These are phyloP conservation scores for Anas bahamensis DNA, from an alignment of 2,797 vertebrate species.

Conservation along the genomic window DNA sequence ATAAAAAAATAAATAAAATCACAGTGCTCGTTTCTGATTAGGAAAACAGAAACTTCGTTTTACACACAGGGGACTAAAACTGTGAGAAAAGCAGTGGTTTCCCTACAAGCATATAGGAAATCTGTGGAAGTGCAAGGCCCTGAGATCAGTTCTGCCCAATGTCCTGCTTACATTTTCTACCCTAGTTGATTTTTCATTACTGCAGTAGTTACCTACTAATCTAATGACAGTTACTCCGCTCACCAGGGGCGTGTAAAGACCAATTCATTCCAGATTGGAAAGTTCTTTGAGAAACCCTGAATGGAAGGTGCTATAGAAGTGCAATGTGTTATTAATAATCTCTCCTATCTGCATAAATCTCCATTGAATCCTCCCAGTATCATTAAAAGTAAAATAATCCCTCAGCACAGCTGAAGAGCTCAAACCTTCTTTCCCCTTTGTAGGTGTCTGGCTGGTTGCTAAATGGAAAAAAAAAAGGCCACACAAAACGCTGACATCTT, in stretches of 20 bases:
- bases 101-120: neutral
- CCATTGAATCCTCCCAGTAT: slow-evolving; percentile 45
- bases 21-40: neutral
- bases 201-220: slow-evolving; percentile 65
- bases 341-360: slow-evolving; percentile 69
- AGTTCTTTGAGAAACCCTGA: slow-evolving; percentile 63
- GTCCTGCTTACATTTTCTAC: slow-evolving; percentile 16
- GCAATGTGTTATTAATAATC: slow-evolving; percentile 54
- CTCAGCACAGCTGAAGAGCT: slow-evolving; percentile 41
- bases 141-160: neutral
- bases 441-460: slow-evolving; percentile 41
- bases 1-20: neutral
- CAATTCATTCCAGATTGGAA: slow-evolving; percentile 67
- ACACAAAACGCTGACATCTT: slow-evolving; percentile 75
- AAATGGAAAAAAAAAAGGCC: slow-evolving; percentile 61
- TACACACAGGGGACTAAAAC: neutral
- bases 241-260: slow-evolving; percentile 69
- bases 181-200: slow-evolving; percentile 59
- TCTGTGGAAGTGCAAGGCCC: slow-evolving; percentile 13
- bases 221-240: slow-evolving; percentile 67
- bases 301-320: slow-evolving; percentile 49
- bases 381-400: slow-evolving; percentile 69
- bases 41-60: neutral
- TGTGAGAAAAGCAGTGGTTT: neutral
- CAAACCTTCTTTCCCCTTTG: slow-evolving; percentile 47